Base-by-base conservation (phyloP, 2,888 invertebrate genomes). In the Itoplectis maculator region DNA sequence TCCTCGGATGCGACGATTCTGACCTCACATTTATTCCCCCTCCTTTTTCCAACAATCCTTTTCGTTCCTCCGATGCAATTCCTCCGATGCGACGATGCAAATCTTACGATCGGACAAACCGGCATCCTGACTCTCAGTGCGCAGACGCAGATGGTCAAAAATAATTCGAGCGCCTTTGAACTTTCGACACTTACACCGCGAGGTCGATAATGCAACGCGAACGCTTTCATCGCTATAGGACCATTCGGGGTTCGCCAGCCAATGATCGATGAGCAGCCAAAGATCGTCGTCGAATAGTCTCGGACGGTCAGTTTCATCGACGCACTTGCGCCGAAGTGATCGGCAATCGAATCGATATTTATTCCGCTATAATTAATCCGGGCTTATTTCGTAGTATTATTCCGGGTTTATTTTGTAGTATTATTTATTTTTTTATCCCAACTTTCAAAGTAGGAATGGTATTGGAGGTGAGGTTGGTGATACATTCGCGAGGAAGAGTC, bases 121-220 rank as follows among this genome's bases (percentile, higher is more conserved):
- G 54, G 51, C 51, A 69, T 69, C n/a, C 72, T 47, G 29, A n/a
- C 11, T n/a, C 18, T 59, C 35, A 15, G 40, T 37, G 45, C 9
- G 23, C 77, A 66, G 20, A 68, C 63, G 45, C 51, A 35, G 72
- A 47, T 68, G 61, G 68, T 77, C 81, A 68, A 81, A 81, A 81
- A 81, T 81, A 81, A 81, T 81, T n/a, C 76, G 76, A 81, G 68
- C 81, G 61, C 73, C 81, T 81, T 81, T 77, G 81, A 81, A 81
- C 81, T 81, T 81, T 73, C 69, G 81, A 63, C 81, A 73, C n/a
- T 81, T 77, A 77, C 73, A 37, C 20, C 35, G 23, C 73, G 81
- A 77, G 81, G 73, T 81, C 81, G 77, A 81, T 73, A 81, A 81
- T 73, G 77, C 77, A 81, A 81, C 69, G 63, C 69, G 54, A 68